These are phyloP conservation scores for Ifrita kowaldi DNA, from an alignment of 2,113 vertebrate genomes.

Conservation along the genomic window DNA sequence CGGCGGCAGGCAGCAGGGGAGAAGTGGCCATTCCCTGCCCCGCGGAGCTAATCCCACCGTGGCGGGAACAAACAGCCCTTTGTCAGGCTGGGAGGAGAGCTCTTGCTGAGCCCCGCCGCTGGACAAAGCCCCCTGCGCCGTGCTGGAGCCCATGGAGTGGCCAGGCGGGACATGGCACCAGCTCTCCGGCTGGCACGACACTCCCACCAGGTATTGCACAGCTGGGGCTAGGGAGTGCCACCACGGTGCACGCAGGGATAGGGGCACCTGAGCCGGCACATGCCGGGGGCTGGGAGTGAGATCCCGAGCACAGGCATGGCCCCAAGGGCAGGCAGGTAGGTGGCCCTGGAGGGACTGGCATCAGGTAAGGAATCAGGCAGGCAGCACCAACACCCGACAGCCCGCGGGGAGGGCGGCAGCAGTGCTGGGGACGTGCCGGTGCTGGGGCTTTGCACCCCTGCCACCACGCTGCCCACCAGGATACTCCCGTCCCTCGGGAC, in stretches of 20 bases:
- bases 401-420: accelerated
- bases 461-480: not conserved
- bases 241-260: accelerated
- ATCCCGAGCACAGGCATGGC: not conserved
- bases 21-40: not conserved
- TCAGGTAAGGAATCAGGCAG: not conserved
- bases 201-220: not conserved
- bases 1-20: not conserved
- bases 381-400: not conserved
- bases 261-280: not conserved
- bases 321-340: not conserved
- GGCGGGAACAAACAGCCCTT: slow-evolving; percentile 39
- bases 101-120: not conserved
- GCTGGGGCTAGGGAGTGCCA: not conserved
- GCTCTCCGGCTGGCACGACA: accelerated
- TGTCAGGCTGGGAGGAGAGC: slow-evolving; percentile 1
- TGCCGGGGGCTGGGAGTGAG: accelerated
- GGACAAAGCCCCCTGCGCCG: not conserved
- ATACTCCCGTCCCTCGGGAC: accelerated
- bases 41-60: not conserved
- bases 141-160: not conserved
- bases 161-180: accelerated
- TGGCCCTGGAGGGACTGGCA: not conserved
- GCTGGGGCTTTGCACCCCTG: not conserved
- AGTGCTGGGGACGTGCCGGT: accelerated